Percentiles rank a stretch among this genome's conserved stretches.
Conservation (phyloP, 1,140 invertebrate species). For the Pogonomyrmex barbatus region DNA sequence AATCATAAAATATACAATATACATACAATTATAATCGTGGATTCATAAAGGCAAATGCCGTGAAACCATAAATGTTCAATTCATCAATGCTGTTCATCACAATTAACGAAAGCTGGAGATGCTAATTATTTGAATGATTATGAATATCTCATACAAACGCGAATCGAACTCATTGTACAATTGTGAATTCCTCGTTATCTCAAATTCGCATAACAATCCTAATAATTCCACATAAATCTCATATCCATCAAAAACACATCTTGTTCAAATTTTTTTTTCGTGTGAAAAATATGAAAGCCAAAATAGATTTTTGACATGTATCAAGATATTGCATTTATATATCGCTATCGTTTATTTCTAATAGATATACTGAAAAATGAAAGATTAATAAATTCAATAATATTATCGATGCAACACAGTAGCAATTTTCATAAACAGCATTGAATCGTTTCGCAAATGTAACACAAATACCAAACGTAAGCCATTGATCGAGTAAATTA, state of each 20-base stretch:
- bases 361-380: not conserved
- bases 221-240: not conserved
- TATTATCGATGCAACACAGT: slow-evolving; percentile 28
- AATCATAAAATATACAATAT: not conserved
- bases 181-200: slow-evolving; percentile 40
- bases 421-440: slow-evolving; percentile 40
- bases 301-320: not conserved
- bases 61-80: slow-evolving; percentile 21
- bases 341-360: not conserved
- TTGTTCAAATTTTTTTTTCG: not conserved
- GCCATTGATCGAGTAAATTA: slow-evolving; percentile 38
- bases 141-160: slow-evolving; percentile 36
- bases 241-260: not conserved
- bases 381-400: slow-evolving; percentile 40
- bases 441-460: not conserved
- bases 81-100: slow-evolving; percentile 13
- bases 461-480: slow-evolving; percentile 47
- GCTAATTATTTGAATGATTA: slow-evolving; percentile 52
- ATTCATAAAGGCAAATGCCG: slow-evolving; percentile 10
- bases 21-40: slow-evolving; percentile 16
- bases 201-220: slow-evolving; percentile 4
- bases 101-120: slow-evolving; percentile 45
- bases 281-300: not conserved
- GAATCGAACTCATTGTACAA: slow-evolving; percentile 18
- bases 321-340: not conserved